These are phyloP conservation scores for Phalera bucephala DNA, from an alignment of 2,888 invertebrate genomes.

Conservation along the genomic window DNA sequence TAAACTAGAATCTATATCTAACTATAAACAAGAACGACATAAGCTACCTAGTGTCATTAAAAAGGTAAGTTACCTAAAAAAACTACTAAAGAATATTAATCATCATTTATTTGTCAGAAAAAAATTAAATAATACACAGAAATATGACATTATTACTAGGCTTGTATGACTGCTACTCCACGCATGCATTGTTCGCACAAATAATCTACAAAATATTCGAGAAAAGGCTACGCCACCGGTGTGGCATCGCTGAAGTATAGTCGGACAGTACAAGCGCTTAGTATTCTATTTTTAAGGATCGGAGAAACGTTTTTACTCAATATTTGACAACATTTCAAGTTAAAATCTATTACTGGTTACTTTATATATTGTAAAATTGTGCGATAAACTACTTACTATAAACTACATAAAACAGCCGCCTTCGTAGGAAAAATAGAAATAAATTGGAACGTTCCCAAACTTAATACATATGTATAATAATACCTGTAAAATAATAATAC, in stretches of 20 bases:
- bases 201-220: slow-evolving; percentile 4
- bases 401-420: slow-evolving; percentile 11
- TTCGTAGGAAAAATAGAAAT: slow-evolving; percentile 5
- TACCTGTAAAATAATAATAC: no score
- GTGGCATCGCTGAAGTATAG: no score
- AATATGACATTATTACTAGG: slow-evolving; percentile 11
- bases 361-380: slow-evolving; percentile 10
- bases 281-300: slow-evolving; percentile 2
- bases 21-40: no score
- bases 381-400: slow-evolving; percentile 11
- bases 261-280: slow-evolving; percentile 3
- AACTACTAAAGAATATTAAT: not conserved
- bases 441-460: slow-evolving; percentile 4
- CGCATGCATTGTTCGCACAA: slow-evolving; percentile 11
- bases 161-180: slow-evolving; percentile 1
- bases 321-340: slow-evolving; percentile 10
- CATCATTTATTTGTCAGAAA: slow-evolving; percentile 30
- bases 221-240: no score
- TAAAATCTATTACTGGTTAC: slow-evolving; percentile 4
- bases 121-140: slow-evolving; percentile 31
- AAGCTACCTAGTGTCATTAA: no score
- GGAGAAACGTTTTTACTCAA: not conserved
- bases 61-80: not conserved
- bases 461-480: slow-evolving; percentile 5
- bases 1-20: no score